phyloP scores from a whole-genome alignment of 2,797 vertebrate genomes.

The Otolemur crassicaudatus region DNA sequence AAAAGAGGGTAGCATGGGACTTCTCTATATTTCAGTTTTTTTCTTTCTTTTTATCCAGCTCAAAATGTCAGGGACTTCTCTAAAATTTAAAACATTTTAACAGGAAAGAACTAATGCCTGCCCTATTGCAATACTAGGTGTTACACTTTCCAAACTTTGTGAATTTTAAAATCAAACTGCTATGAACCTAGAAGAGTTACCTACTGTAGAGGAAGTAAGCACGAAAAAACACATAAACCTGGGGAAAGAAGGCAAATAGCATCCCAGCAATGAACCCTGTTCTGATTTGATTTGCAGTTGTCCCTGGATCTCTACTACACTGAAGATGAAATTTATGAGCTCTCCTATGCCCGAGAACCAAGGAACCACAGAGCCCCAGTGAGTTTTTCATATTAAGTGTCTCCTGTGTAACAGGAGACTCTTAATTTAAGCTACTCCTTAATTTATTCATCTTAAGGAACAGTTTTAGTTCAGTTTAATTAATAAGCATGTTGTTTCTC shows the following conservation, averaged over 20 bases:
- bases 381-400: slow-evolving; percentile 39
- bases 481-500: not conserved
- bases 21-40: not conserved
- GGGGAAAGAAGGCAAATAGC: not conserved
- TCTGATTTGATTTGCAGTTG: slow-evolving; percentile 88
- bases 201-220: not conserved
- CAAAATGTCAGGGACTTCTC: not conserved
- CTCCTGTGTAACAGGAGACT: not conserved
- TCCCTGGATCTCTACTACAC: slow-evolving; percentile 98
- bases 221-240: not conserved
- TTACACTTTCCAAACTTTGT: not conserved
- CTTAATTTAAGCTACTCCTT: not conserved
- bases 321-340: slow-evolving; percentile 97
- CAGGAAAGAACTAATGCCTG: slow-evolving; percentile 29
- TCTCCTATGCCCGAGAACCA: slow-evolving; percentile 96
- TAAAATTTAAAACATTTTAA: slow-evolving; percentile 45
- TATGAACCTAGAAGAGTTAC: not conserved
- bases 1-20: slow-evolving; percentile 6
- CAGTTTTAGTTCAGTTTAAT: not conserved
- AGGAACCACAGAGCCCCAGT: slow-evolving; percentile 94
- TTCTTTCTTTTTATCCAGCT: not conserved
- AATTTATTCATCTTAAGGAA: not conserved
- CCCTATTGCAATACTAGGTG: not conserved
- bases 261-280: slow-evolving; percentile 58
- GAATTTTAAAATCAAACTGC: slow-evolving; percentile 12